These are phyloP conservation scores for Cyphomyrus discorhynchus DNA, from an alignment of 2,113 vertebrate species.

Conservation along the genomic window DNA sequence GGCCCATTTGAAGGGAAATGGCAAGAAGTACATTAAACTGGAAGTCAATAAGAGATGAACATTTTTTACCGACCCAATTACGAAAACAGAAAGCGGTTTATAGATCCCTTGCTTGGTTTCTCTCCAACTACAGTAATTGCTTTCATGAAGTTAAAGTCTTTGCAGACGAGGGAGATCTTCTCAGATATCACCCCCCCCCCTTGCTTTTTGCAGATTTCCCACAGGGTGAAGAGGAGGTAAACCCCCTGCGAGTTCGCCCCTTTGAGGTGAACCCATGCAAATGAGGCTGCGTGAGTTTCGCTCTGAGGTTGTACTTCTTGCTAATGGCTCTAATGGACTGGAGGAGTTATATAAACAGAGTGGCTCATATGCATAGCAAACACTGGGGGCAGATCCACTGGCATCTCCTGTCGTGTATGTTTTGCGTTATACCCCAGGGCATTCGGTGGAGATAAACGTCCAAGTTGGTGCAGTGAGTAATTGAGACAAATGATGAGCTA, in stretches of 20 bases:
- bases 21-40: neutral
- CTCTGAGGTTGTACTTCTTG: neutral
- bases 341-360: conserved; percentile 2
- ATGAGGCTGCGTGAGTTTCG: neutral
- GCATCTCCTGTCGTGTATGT: neutral
- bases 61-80: neutral
- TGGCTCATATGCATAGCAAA: neutral
- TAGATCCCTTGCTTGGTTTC: neutral
- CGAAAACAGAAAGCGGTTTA: conserved; percentile 1
- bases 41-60: neutral
- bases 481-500: conserved; percentile 13
- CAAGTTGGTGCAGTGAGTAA: neutral
- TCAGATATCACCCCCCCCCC: neutral
- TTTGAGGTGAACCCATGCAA: conserved; percentile 2
- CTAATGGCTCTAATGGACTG: conserved; percentile 14
- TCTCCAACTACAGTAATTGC: neutral
- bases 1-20: neutral
- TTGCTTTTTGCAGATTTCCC: neutral
- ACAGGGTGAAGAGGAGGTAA: conserved; percentile 9
- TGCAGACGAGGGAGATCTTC: conserved; percentile 3
- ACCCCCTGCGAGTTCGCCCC: neutral
- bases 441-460: neutral
- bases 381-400: neutral
- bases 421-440: neutral
- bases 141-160: conserved; percentile 5